A percentile compares a stretch with the other conserved stretches of the same genome.
Evolutionary conservation across 2,113 vertebrate species (phyloP).

Genomic region (Strix aluco): DNA sequence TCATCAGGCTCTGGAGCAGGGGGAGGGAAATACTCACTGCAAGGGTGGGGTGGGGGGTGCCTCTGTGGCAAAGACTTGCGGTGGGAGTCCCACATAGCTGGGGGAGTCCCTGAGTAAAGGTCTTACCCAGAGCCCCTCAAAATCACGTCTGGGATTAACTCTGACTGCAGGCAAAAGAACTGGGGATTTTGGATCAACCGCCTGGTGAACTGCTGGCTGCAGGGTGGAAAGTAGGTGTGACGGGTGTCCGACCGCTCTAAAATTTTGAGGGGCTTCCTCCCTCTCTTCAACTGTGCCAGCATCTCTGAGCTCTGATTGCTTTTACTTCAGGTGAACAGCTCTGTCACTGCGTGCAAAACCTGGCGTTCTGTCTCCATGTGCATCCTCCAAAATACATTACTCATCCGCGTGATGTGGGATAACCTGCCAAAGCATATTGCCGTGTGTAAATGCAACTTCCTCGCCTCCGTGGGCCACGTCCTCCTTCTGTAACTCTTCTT

Average conservation of each 20-base stretch:
- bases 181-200: neutral
- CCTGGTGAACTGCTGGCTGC: neutral
- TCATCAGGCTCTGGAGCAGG: neutral
- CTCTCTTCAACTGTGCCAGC: neutral
- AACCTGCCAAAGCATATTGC: neutral
- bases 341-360: neutral
- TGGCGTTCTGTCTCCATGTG: accelerated
- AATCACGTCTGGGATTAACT: neutral
- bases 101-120: neutral
- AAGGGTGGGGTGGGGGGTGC: neutral
- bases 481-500: neutral
- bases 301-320: neutral
- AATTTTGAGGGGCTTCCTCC: accelerated
- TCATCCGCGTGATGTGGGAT: accelerated
- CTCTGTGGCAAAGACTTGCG: neutral
- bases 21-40: neutral
- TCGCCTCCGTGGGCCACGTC: neutral
- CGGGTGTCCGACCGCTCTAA: accelerated
- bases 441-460: neutral
- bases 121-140: neutral
- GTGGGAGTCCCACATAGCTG: neutral
- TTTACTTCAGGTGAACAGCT: neutral
- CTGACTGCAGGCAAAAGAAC: neutral
- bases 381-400: neutral
- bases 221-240: neutral